phyloP scores from a whole-genome alignment of 2,113 vertebrate species.

The Python bivittatus region DNA sequence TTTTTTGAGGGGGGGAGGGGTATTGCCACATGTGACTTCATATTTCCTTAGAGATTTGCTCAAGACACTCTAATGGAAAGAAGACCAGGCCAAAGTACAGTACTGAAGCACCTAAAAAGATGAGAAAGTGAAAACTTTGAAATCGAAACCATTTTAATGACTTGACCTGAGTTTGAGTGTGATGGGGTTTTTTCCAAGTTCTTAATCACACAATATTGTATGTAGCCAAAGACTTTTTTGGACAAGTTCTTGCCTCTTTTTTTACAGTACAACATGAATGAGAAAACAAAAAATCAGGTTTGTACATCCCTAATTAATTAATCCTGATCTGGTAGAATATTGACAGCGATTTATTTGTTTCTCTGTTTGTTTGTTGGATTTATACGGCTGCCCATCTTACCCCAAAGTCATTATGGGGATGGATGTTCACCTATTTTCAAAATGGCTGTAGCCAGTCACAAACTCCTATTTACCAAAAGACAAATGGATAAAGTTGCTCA shows the following conservation, averaged over 20 bases:
- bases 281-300: not conserved
- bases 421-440: not conserved
- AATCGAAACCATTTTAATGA: not conserved
- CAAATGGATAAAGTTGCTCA: not conserved
- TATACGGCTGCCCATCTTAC: not conserved
- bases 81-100: not conserved
- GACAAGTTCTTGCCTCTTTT: not conserved
- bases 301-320: not conserved
- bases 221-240: no score
- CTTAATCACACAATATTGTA: not conserved
- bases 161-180: not conserved
- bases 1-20: not conserved
- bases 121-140: not conserved
- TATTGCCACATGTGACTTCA: not conserved
- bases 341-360: no score
- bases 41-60: constrained; percentile 29
- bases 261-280: not conserved
- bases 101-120: not conserved
- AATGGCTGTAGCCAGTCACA: not conserved
- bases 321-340: no score
- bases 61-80: not conserved
- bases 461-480: not conserved
- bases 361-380: not conserved
- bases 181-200: not conserved
- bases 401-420: not conserved